These are phyloP conservation scores for Ips nitidus DNA, from an alignment of 1,140 invertebrate species.

Conservation along the genomic window DNA sequence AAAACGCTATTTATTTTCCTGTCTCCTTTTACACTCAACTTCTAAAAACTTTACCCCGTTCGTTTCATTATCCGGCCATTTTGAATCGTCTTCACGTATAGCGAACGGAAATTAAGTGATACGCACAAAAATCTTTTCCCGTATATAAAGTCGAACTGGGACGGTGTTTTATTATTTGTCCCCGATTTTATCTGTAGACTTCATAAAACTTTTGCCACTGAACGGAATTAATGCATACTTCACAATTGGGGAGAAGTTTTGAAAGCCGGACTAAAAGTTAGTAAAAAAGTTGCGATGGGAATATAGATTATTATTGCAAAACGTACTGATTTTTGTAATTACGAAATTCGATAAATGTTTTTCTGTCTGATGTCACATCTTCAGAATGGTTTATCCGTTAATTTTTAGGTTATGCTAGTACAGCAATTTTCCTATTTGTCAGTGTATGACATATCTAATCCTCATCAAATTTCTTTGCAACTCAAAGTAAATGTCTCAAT, in stretches of 20 bases:
- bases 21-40: not conserved
- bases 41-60: conserved; percentile 9
- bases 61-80: conserved; percentile 36
- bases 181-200: conserved; percentile 37
- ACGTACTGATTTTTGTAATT: too few relatives aligned
- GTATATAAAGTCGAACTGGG: conserved; percentile 34
- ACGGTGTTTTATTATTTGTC: conserved; percentile 34
- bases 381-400: too few relatives aligned
- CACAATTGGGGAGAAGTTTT: conserved; percentile 39
- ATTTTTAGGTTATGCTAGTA: too few relatives aligned
- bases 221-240: conserved; percentile 46
- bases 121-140: conserved; percentile 42
- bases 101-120: conserved; percentile 40
- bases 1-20: conserved; percentile 2
- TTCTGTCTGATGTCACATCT: too few relatives aligned
- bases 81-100: conserved; percentile 41
- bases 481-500: too few relatives aligned
- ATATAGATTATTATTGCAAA: not conserved
- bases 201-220: conserved; percentile 45
- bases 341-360: too few relatives aligned
- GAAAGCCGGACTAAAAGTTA: conserved; percentile 9
- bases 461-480: too few relatives aligned
- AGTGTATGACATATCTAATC: too few relatives aligned
- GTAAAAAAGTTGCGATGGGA: conserved; percentile 10
- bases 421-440: too few relatives aligned